These are phyloP conservation scores for Notolepis coatsorum DNA, from an alignment of 2,797 vertebrate species.

Conservation along the genomic window DNA sequence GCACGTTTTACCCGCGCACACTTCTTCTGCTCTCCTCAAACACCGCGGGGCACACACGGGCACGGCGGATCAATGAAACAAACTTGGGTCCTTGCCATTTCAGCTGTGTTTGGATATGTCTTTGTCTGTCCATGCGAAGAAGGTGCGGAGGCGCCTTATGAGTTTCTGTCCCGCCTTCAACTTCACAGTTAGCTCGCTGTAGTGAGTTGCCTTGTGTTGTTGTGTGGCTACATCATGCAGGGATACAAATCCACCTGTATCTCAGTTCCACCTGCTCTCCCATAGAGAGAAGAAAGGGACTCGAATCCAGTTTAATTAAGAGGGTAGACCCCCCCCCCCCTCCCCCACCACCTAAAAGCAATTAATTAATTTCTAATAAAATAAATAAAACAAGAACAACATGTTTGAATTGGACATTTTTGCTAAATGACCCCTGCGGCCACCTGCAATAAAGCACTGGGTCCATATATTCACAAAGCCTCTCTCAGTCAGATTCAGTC, in stretches of 20 bases:
- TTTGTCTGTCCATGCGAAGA: constrained; percentile 35
- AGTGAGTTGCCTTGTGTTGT: neutral
- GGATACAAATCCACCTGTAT: too few species aligned
- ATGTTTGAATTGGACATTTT: too few species aligned
- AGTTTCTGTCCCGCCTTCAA: constrained; percentile 56
- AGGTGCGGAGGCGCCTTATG: constrained; percentile 5
- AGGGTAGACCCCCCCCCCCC: too few species aligned
- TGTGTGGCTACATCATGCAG: neutral
- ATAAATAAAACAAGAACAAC: too few species aligned
- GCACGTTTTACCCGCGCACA: neutral
- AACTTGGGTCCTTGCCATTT: constrained; percentile 35
- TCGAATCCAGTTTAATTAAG: too few species aligned
- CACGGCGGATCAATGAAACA: constrained; percentile 27
- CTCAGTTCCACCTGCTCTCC: too few species aligned
- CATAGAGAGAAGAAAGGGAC: too few species aligned
- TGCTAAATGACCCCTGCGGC: neutral
- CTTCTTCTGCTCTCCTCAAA: too few species aligned
- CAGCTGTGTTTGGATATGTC: constrained; percentile 41
- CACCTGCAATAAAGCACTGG: neutral
- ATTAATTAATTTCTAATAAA: neutral
- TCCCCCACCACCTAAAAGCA: neutral
- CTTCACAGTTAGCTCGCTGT: constrained; percentile 14
- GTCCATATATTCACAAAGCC: too few species aligned
- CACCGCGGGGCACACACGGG: constrained; percentile 3
- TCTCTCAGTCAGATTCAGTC: too few species aligned